A percentile compares a stretch with the other conserved stretches of the same genome.
Evolutionary conservation across 2,113 vertebrate species (phyloP).

Genomic region (Prunella fulvescens): DNA sequence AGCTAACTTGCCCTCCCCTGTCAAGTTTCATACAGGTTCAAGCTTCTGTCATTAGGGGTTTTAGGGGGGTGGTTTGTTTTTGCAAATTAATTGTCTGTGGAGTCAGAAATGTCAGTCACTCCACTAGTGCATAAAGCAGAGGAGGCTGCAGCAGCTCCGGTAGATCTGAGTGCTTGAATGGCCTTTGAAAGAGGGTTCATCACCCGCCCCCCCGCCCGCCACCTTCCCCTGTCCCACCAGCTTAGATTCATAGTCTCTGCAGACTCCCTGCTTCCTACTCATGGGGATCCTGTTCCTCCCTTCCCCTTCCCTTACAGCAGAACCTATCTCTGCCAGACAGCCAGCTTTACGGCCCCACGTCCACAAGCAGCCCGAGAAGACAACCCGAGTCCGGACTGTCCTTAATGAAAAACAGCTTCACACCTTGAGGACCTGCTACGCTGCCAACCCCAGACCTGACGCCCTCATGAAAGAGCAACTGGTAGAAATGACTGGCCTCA

Average conservation of each 20-base stretch:
- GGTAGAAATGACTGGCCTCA: slow-evolving; percentile 98
- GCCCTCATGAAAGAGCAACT: slow-evolving; percentile 99
- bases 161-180: neutral
- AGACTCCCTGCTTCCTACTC: slow-evolving; percentile 17
- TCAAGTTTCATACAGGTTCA: neutral
- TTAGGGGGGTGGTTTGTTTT: slow-evolving; percentile 13
- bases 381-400: slow-evolving; percentile 94
- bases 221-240: neutral
- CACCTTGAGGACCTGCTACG: slow-evolving; percentile 97
- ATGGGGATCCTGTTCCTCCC: slow-evolving; percentile 32
- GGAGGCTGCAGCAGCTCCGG: neutral
- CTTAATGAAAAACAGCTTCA: slow-evolving; percentile 99
- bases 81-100: slow-evolving; percentile 41
- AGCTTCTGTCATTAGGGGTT: neutral
- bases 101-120: slow-evolving; percentile 51
- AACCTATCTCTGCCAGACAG: slow-evolving; percentile 95
- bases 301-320: slow-evolving; percentile 81
- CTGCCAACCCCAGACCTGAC: slow-evolving; percentile 95
- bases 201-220: neutral
- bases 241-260: neutral
- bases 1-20: neutral
- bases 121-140: neutral
- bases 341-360: slow-evolving; percentile 93
- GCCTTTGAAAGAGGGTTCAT: slow-evolving; percentile 24
- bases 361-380: slow-evolving; percentile 98